These are phyloP conservation scores for Clivina fossor DNA, from an alignment of 2,888 invertebrate genomes.

Conservation along the genomic window DNA sequence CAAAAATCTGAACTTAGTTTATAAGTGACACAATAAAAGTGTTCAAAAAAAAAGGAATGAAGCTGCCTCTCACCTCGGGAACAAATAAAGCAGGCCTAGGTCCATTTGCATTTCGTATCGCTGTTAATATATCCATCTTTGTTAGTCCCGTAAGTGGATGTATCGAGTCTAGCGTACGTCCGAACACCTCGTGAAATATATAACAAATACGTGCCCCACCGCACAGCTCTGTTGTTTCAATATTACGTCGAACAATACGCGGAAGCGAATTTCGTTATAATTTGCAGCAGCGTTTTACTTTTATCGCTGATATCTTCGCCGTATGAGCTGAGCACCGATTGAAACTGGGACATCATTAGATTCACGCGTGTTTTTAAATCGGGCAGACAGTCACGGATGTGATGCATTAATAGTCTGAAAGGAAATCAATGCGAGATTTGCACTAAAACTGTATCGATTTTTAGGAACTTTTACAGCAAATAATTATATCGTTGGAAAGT, in stretches of 20 bases:
- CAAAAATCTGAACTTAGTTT: too few relatives aligned
- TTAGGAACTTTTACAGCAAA: too few relatives aligned
- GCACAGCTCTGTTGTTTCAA: conserved; percentile 96
- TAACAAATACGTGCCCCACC: conserved; percentile 99
- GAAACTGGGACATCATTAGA: conserved; percentile 97
- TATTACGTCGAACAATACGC: conserved; percentile 97
- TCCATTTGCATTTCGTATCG: conserved; percentile 95
- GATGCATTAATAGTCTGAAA: conserved; percentile 98
- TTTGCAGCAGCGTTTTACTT: conserved; percentile 94
- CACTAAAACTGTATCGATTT: too few relatives aligned
- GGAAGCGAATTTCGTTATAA: conserved; percentile 98
- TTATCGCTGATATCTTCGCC: conserved; percentile 97
- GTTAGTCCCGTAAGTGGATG: conserved; percentile 85
- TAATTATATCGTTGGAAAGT: too few relatives aligned
- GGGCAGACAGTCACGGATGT: conserved; percentile 97
- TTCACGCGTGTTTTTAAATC: conserved; percentile 98
- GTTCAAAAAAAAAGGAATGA: too few relatives aligned
- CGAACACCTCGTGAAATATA: conserved; percentile 99
- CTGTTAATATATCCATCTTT: conserved; percentile 95
- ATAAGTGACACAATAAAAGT: too few relatives aligned
- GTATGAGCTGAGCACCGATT: conserved; percentile 91
- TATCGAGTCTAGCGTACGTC: conserved; percentile 89
- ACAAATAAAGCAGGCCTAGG: conserved; percentile 89
- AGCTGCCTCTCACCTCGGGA: too few relatives aligned
- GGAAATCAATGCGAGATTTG: too few relatives aligned